Percentiles rank a stretch among this genome's conserved stretches.
Evolutionary conservation across 2,888 invertebrate genomes (phyloP).

Genomic region (Myopa testacea): DNA sequence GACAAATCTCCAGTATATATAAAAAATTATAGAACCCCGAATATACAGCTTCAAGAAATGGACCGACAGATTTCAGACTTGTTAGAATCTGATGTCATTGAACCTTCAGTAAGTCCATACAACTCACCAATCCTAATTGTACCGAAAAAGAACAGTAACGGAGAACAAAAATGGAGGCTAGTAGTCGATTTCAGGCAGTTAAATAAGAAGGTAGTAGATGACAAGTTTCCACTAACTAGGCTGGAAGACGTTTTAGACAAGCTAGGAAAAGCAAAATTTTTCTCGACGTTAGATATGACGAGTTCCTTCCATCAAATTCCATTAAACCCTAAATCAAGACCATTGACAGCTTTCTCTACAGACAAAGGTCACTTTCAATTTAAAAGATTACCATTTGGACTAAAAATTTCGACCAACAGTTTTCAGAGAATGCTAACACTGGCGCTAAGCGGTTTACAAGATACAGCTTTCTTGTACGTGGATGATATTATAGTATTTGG

Average conservation of each 20-base stretch:
- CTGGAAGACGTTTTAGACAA: too few species aligned
- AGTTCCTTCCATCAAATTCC: constrained; percentile 36
- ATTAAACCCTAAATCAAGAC: constrained; percentile 15
- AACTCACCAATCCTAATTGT: constrained; percentile 32
- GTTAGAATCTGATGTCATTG: constrained; percentile 26
- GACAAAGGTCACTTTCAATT: constrained; percentile 13
- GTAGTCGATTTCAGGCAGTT: constrained; percentile 33
- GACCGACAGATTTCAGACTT: constrained; percentile 18
- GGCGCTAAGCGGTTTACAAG: too few species aligned
- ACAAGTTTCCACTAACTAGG: too few species aligned
- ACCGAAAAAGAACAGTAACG: constrained; percentile 27
- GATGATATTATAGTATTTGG: too few species aligned
- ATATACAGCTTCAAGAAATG: constrained; percentile 21
- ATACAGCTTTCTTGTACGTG: too few species aligned
- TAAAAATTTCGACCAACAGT: too few species aligned
- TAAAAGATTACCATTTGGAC: too few species aligned
- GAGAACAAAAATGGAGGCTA: constrained; percentile 31
- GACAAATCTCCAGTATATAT: constrained; percentile 34
- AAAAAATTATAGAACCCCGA: constrained; percentile 32
- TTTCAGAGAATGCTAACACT: too few species aligned
- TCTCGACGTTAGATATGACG: constrained; percentile 33
- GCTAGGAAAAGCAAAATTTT: constrained; percentile 26
- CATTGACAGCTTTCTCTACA: constrained; percentile 32
- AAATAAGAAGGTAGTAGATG: constrained; percentile 27
- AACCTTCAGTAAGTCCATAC: constrained; percentile 33